Evolutionary conservation across 1,140 invertebrate species (phyloP), one percentile per base, ranked within the genome.

Genomic region (Vanessa tameamea): DNA sequence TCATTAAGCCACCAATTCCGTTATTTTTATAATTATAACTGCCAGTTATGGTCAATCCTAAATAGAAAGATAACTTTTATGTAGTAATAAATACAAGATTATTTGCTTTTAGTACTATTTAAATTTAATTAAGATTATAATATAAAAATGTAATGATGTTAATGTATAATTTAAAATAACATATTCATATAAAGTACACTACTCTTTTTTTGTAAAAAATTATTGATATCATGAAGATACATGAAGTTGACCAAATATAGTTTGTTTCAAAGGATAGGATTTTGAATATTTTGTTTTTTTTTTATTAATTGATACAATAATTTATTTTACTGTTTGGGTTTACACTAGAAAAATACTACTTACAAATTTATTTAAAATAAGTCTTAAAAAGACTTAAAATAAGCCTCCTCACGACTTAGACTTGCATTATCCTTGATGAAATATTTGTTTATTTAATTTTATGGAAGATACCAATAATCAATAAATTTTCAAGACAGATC

Each of bases 401-500:
- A 57, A 23, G 2, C 12, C 20, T 57, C 7, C 15, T 8, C n/a
- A 20, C 16, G 20, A 12, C 9, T 20, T 55, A 55, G 53, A 5
- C 12, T 55, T 55, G n/a, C 20, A 23, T 20, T 55, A 20, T 55
- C 9, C 53, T 23, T 23, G 53, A 57, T 7, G 9, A 23, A 23
- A 11, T 53, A 53, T 57, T 57, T 57, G 20, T 57, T 57, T 57
- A 57, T 57, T 57, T 43, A 43, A 23, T 57, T 23, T 57, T 23
- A 57, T 57, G 16, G n/a, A 57, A 23, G 53, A 23, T 57, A 57
- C 53, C 20, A 57, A 57, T 57, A 57, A 57, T 57, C 53, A 57
- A 57, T 57, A 57, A 57, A 57, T 57, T 57, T 57, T 53, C 50
- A 57, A 57, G 53, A 57, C 53, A 57, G 53, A 57, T 57, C 53